Evolutionary conservation across 2,888 invertebrate species (phyloP).

Genomic region (Craniophora ligustri): DNA sequence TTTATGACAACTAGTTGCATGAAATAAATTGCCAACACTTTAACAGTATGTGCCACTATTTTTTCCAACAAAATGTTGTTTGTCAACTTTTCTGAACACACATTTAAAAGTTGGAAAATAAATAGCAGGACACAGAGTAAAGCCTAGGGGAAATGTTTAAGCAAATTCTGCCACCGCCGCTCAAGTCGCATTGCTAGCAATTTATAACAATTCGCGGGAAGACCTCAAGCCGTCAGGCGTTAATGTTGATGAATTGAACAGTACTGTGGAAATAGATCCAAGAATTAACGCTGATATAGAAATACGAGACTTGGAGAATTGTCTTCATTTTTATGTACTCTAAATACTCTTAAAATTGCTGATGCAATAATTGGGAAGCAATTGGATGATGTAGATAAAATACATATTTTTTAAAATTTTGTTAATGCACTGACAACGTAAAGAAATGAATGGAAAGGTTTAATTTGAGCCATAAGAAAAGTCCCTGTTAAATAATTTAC

Average conservation of each 20-base stretch:
- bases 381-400: neutral
- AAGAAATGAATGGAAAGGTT: no score
- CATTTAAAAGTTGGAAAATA: slow-evolving; percentile 12
- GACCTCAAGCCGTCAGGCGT: slow-evolving; percentile 46
- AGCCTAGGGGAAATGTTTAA: slow-evolving; percentile 44
- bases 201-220: slow-evolving; percentile 55
- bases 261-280: slow-evolving; percentile 34
- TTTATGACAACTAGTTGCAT: no score
- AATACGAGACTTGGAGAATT: slow-evolving; percentile 28
- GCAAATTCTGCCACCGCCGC: slow-evolving; percentile 42
- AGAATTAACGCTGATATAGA: slow-evolving; percentile 40
- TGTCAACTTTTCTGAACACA: neutral
- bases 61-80: neutral
- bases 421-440: no score
- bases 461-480: no score
- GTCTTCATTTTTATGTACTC: slow-evolving; percentile 38
- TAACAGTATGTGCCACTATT: neutral
- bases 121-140: slow-evolving; percentile 25
- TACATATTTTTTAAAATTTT: no score
- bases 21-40: no score
- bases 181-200: slow-evolving; percentile 41
- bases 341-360: neutral
- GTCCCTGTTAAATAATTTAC: no score
- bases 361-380: neutral
- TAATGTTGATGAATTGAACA: slow-evolving; percentile 60